Base-by-base conservation (phyloP, 2,888 invertebrate species). In the Ophioninae sp. region DNA sequence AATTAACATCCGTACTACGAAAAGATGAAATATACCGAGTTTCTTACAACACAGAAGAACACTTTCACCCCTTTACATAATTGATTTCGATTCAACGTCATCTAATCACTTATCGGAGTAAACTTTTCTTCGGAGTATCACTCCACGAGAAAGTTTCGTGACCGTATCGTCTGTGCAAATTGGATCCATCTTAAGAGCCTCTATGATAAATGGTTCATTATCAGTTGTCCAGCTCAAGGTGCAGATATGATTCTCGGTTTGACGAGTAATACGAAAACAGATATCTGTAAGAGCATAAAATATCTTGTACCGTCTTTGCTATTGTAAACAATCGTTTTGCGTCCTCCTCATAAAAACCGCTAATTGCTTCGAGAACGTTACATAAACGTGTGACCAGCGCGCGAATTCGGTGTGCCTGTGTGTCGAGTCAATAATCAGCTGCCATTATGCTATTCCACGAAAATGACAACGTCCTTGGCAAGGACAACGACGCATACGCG, bases 281-380 rank as follows among this genome's bases (percentile, higher is more conserved):
- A 50, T 50, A 50, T 10, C 10, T 50, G 13, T 50, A 50, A 13
- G 3, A 13, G 13, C 13, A 50, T 50, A 50, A 10, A 50, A 50
- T 50, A 50, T 50, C 50, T 50, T 13, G 13, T n/a, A 20, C 39
- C 41, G n/a, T 44, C 74, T 56, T 10, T 23, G 44, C 20, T 20
- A 64, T 56, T n/a, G 65, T 23, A 39, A 65, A 75, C 78, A 84
- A 61, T 59, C 57, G 81, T 44, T 10, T 44, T 30, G 39, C 65
- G 13, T 50, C 6, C 61, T 21, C 50, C 21, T 23, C 72, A 81
- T 41, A 44, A 70, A 61, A 72, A 72, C 64, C 72, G 84, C 75
- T 84, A 84, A 84, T 84, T 84, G 67, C 74, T 78, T 37, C 44
- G 65, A 23, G 75, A 81, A 67, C 81, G 67, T 74, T 75, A 65